Evolutionary conservation across 2,888 invertebrate genomes (phyloP).

Genomic region (Meghimatium bilineatum): DNA sequence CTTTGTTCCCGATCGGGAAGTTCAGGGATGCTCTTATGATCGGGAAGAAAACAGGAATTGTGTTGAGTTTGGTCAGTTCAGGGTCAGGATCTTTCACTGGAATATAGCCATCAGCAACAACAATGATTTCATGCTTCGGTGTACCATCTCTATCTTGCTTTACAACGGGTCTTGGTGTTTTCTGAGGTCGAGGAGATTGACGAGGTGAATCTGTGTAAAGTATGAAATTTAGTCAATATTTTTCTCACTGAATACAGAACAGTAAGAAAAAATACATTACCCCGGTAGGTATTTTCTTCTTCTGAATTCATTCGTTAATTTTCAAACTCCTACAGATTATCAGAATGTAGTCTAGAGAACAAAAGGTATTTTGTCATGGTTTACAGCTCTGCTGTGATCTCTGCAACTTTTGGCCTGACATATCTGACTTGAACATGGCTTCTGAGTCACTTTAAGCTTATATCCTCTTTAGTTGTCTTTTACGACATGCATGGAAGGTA

Average conservation of each 20-base stretch:
- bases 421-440: too few relatives aligned
- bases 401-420: too few relatives aligned
- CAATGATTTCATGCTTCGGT: constrained; percentile 73
- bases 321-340: too few relatives aligned
- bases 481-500: neutral
- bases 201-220: constrained; percentile 62
- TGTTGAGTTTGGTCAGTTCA: constrained; percentile 70
- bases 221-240: neutral
- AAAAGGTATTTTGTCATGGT: too few relatives aligned
- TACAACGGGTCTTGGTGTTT: constrained; percentile 38
- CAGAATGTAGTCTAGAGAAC: too few relatives aligned
- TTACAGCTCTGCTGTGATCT: too few relatives aligned
- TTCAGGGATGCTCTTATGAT: constrained; percentile 93
- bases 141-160: constrained; percentile 54
- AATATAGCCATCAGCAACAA: constrained; percentile 67
- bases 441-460: too few relatives aligned
- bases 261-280: too few relatives aligned
- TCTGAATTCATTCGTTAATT: too few relatives aligned
- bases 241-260: neutral
- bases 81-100: constrained; percentile 68
- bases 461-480: neutral
- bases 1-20: constrained; percentile 80
- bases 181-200: constrained; percentile 62
- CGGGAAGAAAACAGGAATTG: constrained; percentile 92
- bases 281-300: too few relatives aligned